Evolutionary conservation across 2,888 invertebrate species (phyloP).

Genomic region (Coecobrya sp.): DNA sequence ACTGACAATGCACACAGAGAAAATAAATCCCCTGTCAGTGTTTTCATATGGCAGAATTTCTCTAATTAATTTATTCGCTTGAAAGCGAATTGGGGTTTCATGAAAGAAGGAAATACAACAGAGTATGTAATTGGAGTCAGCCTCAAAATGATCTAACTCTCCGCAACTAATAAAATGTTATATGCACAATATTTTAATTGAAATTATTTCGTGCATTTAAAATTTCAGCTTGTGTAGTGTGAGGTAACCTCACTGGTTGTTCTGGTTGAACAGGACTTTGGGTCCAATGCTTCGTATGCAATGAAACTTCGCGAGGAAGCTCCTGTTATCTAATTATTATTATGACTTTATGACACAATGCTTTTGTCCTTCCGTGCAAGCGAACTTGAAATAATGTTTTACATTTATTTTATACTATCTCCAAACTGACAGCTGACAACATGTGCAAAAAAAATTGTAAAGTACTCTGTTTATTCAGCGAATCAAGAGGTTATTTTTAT

Average conservation of each 20-base stretch:
- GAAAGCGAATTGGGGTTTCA: too few species aligned
- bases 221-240: too few species aligned
- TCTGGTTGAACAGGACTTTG: not conserved
- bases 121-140: too few species aligned
- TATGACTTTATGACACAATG: conserved; percentile 5
- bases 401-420: not conserved
- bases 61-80: not conserved
- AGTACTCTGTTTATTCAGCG: not conserved
- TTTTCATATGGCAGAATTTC: not conserved
- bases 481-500: conserved; percentile 5
- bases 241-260: too few species aligned
- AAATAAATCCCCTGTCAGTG: not conserved
- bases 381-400: conserved; percentile 26
- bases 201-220: not conserved
- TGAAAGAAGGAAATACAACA: too few species aligned
- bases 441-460: not conserved
- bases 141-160: too few species aligned
- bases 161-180: too few species aligned
- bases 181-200: too few species aligned
- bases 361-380: conserved; percentile 35
- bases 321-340: not conserved
- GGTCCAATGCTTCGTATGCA: not conserved
- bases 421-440: conserved; percentile 38
- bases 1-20: too few species aligned
- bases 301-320: not conserved